Base-by-base conservation (phyloP, 2,113 vertebrate genomes). In the Crotalus viridis region DNA sequence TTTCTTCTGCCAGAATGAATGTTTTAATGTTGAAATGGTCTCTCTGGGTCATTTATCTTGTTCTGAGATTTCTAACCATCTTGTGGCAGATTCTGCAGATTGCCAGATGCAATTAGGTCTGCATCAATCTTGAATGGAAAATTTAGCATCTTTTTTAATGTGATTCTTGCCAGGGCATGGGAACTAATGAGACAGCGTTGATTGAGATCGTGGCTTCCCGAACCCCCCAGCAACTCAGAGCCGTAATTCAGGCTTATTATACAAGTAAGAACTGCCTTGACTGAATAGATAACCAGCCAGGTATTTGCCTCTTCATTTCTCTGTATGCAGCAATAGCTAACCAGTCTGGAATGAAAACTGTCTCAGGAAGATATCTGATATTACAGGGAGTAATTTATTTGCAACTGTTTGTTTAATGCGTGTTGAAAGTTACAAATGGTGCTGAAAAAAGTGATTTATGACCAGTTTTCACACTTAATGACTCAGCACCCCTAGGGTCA, bases 201-300 rank as follows among this genome's bases (percentile, higher is more conserved):
- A 98, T 98, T 52, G 99, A 99, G 97, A 98, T 99, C 81, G 97
- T 99, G 94, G 97, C 98, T 17, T 98, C 98, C 0, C 98, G 98
- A 94, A 98, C 97, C 87, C 98, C 97, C 96, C 95, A 92, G 55
- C 98, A 99, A 95, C 97, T 99, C 91, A 98, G 97, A 87, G 98
- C 98, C 91, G 52, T 99, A 48, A 94, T 96, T 43, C 98, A 98
- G 12, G 98, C 97, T 0, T 99, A 98, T 93, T 96, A 98, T 15
- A 95, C 97, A 97, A 98, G 99, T 99, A 69, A 56, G 52, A n/a
- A 21, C 6, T 12, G 21, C 89, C 81, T 93, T 88, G 28, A 56
- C 1, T 26, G n/a, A 24, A 56, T 24, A 33, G 5, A 9, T 64
- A 52, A 52, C 19, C 19, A 1, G 81, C 4, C 54, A 81, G 69